Evolutionary conservation across 2,888 invertebrate genomes (phyloP), one percentile per base, ranked within the genome.

Genomic region (Empis livida): DNA sequence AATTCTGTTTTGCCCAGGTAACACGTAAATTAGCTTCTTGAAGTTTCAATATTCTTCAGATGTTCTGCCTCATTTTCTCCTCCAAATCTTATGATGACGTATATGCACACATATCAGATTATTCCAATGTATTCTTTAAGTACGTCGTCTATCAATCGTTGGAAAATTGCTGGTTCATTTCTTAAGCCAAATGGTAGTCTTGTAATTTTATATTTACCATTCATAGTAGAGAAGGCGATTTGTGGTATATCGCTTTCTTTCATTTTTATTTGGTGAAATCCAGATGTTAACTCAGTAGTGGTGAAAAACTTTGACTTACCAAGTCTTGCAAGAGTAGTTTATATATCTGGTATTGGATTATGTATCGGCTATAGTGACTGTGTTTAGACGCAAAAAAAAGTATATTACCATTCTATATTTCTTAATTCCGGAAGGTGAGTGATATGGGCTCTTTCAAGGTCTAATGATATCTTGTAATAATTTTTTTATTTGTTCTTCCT

Each of bases 401-500:
- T 55, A 56, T 9, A 52, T 50, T 2, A 53, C 53, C 45, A 56
- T 46, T n/a, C 55, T 32, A 15, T 51, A 54, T 31, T 53, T 54
- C 32, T 51, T 55, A 20, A 53, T 48, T 0, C 51, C 53, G 10
- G 47, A 42, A 3, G 57, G 58, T 20, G 53, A 57, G 11, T 58
- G 57, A 42, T 57, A 59, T 1, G 56, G 54, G 30, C 56, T 59
- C 39, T 53, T 55, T 1, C 58, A 59, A n/a, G 54, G 55, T 45
- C 58, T 50, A 14, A 62, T 61, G 2, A 64, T 58, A 3, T 53
- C 49, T 39, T 59, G 57, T 5, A 57, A 41, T n/a, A 62, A 42
- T 43, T 65, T 52, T 54, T 61, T 56, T 2, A 53, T 15, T 1
- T 65, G 56, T 52, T 66, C 61, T 10, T 43, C 53, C 2, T 62